phyloP scores from a whole-genome alignment of 2,888 invertebrate species.

The Polyploca ridens region DNA sequence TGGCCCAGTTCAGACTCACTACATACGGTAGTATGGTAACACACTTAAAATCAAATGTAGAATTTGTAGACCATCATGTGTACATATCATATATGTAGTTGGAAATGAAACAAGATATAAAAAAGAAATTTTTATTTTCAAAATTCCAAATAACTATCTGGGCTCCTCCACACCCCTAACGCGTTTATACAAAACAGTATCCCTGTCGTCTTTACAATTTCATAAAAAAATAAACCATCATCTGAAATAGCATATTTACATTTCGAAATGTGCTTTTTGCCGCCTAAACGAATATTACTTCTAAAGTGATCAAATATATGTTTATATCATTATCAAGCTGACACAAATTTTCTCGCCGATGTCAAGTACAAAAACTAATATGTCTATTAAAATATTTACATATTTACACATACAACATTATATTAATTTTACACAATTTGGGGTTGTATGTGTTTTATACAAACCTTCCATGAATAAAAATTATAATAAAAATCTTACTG shows the following conservation, averaged over 20 bases:
- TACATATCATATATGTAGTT: background rate
- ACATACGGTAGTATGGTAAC: no score
- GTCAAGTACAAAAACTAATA: conserved; percentile 70
- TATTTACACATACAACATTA: conserved; percentile 60
- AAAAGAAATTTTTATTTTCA: conserved; percentile 68
- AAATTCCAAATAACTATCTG: conserved; percentile 59
- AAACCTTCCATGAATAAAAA: conserved; percentile 28
- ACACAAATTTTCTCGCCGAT: conserved; percentile 48
- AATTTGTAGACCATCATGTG: no score
- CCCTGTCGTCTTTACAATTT: conserved; percentile 58
- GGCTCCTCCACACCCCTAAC: conserved; percentile 48
- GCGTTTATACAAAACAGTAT: conserved; percentile 59
- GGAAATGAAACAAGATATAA: conserved; percentile 34
- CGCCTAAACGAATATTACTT: conserved; percentile 34
- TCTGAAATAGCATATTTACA: conserved; percentile 70
- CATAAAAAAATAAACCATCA: conserved; percentile 73
- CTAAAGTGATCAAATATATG: conserved; percentile 29
- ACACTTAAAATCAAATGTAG: no score
- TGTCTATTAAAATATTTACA: conserved; percentile 69
- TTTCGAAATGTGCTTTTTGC: conserved; percentile 42
- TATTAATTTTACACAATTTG: conserved; percentile 48
- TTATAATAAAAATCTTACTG: conserved; percentile 36
- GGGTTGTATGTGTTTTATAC: conserved; percentile 36
- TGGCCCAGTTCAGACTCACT: no score
- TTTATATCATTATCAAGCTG: conserved; percentile 40